These are phyloP conservation scores for Villa cingulata DNA, from an alignment of 2,888 invertebrate genomes.

Conservation along the genomic window DNA sequence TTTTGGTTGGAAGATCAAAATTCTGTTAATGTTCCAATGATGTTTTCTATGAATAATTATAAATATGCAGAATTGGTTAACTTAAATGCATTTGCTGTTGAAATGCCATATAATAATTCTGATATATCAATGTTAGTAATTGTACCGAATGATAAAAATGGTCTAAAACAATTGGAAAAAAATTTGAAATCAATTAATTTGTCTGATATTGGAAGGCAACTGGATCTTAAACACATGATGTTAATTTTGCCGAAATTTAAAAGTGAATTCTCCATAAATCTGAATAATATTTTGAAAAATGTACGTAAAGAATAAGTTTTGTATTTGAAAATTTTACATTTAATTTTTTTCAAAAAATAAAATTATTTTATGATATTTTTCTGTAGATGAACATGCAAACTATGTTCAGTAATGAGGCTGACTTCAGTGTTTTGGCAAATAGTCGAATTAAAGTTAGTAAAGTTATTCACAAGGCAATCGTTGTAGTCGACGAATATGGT, in stretches of 20 bases:
- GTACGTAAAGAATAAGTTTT: too few relatives aligned
- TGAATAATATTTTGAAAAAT: constrained; percentile 35
- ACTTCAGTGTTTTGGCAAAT: constrained; percentile 46
- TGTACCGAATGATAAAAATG: constrained; percentile 51
- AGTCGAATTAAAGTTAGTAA: constrained; percentile 48
- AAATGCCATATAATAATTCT: constrained; percentile 55
- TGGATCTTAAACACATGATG: constrained; percentile 41
- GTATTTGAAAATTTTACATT: too few relatives aligned
- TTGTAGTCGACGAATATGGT: constrained; percentile 79
- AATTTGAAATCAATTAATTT: constrained; percentile 44
- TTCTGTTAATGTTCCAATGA: constrained; percentile 48
- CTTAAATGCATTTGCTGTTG: constrained; percentile 43
- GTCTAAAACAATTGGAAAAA: constrained; percentile 44
- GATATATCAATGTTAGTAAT: constrained; percentile 62
- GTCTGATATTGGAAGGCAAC: constrained; percentile 34
- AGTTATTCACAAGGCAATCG: constrained; percentile 70
- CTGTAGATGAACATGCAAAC: constrained; percentile 52
- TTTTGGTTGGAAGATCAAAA: constrained; percentile 49
- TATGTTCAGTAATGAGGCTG: constrained; percentile 45
- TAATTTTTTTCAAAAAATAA: too few relatives aligned
- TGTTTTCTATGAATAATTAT: constrained; percentile 41
- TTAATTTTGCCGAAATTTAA: constrained; percentile 57
- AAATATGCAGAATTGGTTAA: constrained; percentile 34
- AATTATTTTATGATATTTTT: neutral
- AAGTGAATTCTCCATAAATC: constrained; percentile 45